Evolutionary conservation across 2,888 invertebrate species (phyloP).

Genomic region (Barypeithes pellucidus): DNA sequence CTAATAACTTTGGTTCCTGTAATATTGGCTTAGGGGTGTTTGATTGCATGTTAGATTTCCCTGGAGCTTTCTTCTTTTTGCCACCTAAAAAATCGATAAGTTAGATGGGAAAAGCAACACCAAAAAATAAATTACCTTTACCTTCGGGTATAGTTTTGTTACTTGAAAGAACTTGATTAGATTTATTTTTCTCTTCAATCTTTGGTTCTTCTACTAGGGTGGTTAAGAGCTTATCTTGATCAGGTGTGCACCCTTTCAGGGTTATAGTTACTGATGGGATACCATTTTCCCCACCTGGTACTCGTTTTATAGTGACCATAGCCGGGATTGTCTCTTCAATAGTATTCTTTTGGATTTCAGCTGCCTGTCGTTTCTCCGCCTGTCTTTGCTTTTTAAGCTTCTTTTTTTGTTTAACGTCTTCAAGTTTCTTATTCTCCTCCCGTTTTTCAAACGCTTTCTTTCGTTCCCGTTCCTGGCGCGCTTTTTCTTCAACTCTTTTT

Average conservation of each 20-base stretch:
- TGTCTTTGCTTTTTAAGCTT: slow-evolving; percentile 55
- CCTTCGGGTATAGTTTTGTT: slow-evolving; percentile 14
- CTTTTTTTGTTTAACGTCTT: slow-evolving; percentile 59
- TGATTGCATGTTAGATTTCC: neutral
- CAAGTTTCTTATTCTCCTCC: slow-evolving; percentile 63
- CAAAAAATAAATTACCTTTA: slow-evolving; percentile 19
- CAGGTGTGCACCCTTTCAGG: slow-evolving; percentile 81
- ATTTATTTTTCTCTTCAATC: slow-evolving; percentile 55
- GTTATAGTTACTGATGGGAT: slow-evolving; percentile 86
- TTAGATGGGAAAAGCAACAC: neutral
- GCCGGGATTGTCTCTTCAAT: slow-evolving; percentile 70
- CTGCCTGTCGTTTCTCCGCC: slow-evolving; percentile 46
- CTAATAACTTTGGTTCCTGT: slow-evolving; percentile 42
- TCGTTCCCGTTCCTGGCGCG: slow-evolving; percentile 65
- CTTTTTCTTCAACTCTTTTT: slow-evolving; percentile 58
- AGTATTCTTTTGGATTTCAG: slow-evolving; percentile 53
- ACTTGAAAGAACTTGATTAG: slow-evolving; percentile 46
- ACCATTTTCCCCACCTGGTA: slow-evolving; percentile 77
- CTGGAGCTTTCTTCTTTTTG: slow-evolving; percentile 38
- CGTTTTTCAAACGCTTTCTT: slow-evolving; percentile 66
- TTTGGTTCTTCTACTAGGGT: slow-evolving; percentile 73
- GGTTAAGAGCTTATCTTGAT: slow-evolving; percentile 82
- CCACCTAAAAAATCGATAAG: slow-evolving; percentile 23
- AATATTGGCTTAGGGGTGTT: neutral
- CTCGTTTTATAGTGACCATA: slow-evolving; percentile 83